Percentiles rank a stretch among this genome's conserved stretches.
Evolutionary conservation across 1,140 invertebrate species (phyloP).

Genomic region (Marisa cornuarietis): DNA sequence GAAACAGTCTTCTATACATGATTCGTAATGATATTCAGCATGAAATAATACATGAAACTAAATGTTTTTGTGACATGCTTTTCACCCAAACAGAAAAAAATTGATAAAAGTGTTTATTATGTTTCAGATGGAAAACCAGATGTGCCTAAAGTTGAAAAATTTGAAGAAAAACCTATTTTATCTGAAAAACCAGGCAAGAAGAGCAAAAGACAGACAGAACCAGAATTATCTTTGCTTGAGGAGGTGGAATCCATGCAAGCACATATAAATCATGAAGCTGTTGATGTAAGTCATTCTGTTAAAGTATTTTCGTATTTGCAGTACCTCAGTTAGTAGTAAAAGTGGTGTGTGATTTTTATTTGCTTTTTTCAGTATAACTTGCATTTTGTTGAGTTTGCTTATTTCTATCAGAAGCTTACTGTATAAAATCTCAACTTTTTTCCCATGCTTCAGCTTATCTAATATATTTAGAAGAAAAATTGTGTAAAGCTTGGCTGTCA

Average conservation of each 20-base stretch:
- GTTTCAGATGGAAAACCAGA: slow-evolving; percentile 1
- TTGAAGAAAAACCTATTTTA: slow-evolving; percentile 29
- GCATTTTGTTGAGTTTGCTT: too few species aligned
- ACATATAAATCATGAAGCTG: slow-evolving; percentile 26
- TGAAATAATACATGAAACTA: too few species aligned
- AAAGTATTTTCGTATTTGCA: too few species aligned
- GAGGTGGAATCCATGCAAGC: slow-evolving; percentile 47
- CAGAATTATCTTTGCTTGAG: slow-evolving; percentile 44
- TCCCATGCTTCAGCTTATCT: too few species aligned
- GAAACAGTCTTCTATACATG: not conserved
- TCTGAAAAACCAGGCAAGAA: slow-evolving; percentile 26
- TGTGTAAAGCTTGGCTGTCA: too few species aligned
- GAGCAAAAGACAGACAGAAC: slow-evolving; percentile 44
- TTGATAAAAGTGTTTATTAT: not conserved
- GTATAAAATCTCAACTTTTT: too few species aligned
- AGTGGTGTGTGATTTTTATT: too few species aligned
- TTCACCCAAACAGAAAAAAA: too few species aligned
- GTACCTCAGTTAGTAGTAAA: too few species aligned
- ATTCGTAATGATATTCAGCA: not conserved
- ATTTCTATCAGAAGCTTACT: too few species aligned
- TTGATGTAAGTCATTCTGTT: slow-evolving; percentile 39
- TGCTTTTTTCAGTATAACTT: not conserved
- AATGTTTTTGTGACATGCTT: too few species aligned
- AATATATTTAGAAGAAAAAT: too few species aligned
- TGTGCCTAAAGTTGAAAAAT: slow-evolving; percentile 20